Percentiles rank a stretch among this genome's conserved stretches.
phyloP scores from a whole-genome alignment of 1,140 invertebrate species.

The Cepaea nemoralis region DNA sequence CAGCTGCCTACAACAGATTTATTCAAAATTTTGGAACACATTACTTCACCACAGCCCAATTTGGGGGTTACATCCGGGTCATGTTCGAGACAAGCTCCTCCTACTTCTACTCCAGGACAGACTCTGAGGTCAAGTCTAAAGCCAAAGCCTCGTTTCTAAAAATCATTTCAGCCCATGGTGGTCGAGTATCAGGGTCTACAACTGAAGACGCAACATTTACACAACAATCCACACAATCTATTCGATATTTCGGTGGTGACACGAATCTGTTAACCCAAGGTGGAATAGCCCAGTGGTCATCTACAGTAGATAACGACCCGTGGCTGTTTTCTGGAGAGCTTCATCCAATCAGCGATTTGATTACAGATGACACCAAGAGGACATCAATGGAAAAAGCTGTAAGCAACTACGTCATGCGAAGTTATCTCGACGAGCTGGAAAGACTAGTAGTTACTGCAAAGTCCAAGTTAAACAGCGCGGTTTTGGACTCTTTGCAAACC shows the following conservation, averaged over 20 bases:
- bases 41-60: slow-evolving; percentile 39
- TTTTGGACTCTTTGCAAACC: neutral
- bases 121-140: slow-evolving; percentile 26
- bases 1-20: slow-evolving; percentile 36
- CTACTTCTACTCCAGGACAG: slow-evolving; percentile 30
- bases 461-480: neutral
- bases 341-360: slow-evolving; percentile 27
- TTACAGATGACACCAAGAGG: slow-evolving; percentile 32
- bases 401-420: slow-evolving; percentile 7
- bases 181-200: neutral
- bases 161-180: slow-evolving; percentile 32
- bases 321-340: slow-evolving; percentile 42
- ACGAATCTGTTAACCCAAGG: slow-evolving; percentile 30
- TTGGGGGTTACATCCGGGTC: slow-evolving; percentile 39
- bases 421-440: slow-evolving; percentile 21
- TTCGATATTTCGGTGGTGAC: slow-evolving; percentile 38
- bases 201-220: slow-evolving; percentile 35
- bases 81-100: slow-evolving; percentile 24
- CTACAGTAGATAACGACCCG: slow-evolving; percentile 32
- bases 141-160: slow-evolving; percentile 46
- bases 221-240: neutral
- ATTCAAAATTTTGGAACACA: slow-evolving; percentile 45
- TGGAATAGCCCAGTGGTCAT: slow-evolving; percentile 24
- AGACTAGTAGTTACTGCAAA: slow-evolving; percentile 14
- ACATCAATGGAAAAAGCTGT: slow-evolving; percentile 34